Conservation (phyloP, 2,113 vertebrate species). For the Amblyopsis rosae region DNA sequence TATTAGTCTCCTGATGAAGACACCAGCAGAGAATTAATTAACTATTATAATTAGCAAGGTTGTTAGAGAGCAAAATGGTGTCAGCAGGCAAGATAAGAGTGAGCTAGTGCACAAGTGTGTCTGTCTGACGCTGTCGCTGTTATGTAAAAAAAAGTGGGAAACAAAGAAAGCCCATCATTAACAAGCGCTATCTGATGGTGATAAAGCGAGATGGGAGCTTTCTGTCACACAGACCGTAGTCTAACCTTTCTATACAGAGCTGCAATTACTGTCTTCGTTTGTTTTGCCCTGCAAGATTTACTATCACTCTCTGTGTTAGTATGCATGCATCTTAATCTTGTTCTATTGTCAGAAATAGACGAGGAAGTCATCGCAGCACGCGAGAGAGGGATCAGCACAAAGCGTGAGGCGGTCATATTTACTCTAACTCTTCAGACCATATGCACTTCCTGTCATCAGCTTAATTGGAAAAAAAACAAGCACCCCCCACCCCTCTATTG, state of each 20-base stretch:
- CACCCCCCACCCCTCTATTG: slow-evolving; percentile 8
- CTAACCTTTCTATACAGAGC: slow-evolving; percentile 24
- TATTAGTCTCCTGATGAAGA: slow-evolving; percentile 85
- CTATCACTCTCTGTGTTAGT: slow-evolving; percentile 40
- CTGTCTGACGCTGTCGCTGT: slow-evolving; percentile 34
- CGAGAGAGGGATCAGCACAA: not conserved
- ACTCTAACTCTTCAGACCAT: slow-evolving; percentile 6
- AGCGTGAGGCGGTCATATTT: slow-evolving; percentile 1
- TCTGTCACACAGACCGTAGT: slow-evolving; percentile 17
- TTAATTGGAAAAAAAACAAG: slow-evolving; percentile 47
- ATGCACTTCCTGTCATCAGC: slow-evolving; percentile 31
- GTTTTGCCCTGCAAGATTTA: slow-evolving; percentile 36
- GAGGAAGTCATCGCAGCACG: slow-evolving; percentile 22
- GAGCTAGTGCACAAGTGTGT: slow-evolving; percentile 43
- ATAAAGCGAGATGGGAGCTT: slow-evolving; percentile 50
- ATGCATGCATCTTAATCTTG: slow-evolving; percentile 40
- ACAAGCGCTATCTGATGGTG: slow-evolving; percentile 52
- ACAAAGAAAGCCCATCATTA: slow-evolving; percentile 43
- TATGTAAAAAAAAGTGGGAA: slow-evolving; percentile 15
- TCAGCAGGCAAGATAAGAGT: slow-evolving; percentile 71
- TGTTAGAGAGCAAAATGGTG: slow-evolving; percentile 85
- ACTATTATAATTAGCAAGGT: slow-evolving; percentile 87
- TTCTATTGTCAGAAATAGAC: slow-evolving; percentile 50
- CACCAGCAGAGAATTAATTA: slow-evolving; percentile 83
- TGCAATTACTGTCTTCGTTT: slow-evolving; percentile 37